Evolutionary conservation across 1,140 invertebrate species (phyloP).

Genomic region (Zaprionus ghesquierei): DNA sequence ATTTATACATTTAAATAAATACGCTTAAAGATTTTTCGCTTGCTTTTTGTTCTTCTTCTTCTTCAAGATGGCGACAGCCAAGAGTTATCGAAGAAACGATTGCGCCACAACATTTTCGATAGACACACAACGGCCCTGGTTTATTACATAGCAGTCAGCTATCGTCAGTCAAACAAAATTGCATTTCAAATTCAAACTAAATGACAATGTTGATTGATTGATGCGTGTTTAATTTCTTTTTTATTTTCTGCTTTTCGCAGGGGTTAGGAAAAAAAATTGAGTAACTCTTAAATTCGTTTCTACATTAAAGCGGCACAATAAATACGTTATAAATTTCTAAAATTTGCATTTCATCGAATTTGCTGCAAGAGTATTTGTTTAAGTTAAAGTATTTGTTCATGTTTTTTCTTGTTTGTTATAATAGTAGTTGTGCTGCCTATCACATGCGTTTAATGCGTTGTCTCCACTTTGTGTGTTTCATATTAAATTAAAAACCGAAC

Average conservation of each 20-base stretch:
- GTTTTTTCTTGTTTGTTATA: conserved; percentile 1
- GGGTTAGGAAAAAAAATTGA: conserved; percentile 24
- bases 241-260: conserved; percentile 18
- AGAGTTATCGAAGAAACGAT: conserved; percentile 42
- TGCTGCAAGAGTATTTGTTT: conserved; percentile 16
- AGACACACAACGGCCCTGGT: conserved; percentile 13
- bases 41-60: conserved; percentile 76
- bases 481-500: conserved; percentile 13
- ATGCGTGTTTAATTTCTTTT: conserved; percentile 4
- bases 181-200: conserved; percentile 9
- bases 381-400: conserved; percentile 7
- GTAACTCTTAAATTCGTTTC: conserved; percentile 61
- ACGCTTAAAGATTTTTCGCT: conserved; percentile 71
- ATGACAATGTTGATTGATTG: neutral
- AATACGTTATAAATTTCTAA: neutral
- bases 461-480: conserved; percentile 4
- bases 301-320: conserved; percentile 49
- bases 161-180: neutral
- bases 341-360: conserved; percentile 20
- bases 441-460: conserved; percentile 47
- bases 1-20: conserved; percentile 67
- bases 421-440: conserved; percentile 48
- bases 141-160: conserved; percentile 8
- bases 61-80: conserved; percentile 56
- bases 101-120: conserved; percentile 27